These are phyloP conservation scores for Fragum whitleyi DNA, from an alignment of 2,888 invertebrate genomes.

Conservation along the genomic window DNA sequence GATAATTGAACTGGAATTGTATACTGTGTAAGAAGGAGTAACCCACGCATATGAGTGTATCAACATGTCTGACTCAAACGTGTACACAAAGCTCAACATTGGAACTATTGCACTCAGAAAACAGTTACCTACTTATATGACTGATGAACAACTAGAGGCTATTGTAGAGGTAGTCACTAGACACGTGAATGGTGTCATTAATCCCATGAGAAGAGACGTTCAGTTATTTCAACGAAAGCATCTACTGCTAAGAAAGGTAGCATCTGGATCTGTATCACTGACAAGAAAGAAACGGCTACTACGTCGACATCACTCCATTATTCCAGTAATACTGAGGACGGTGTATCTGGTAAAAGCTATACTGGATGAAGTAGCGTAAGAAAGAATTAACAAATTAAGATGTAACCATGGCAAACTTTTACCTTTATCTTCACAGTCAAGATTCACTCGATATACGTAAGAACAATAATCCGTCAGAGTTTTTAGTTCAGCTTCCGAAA, in stretches of 20 bases:
- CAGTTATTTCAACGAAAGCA: constrained; percentile 23
- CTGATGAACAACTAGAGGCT: constrained; percentile 9
- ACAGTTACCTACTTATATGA: constrained; percentile 17
- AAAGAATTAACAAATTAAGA: neutral
- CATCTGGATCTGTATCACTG: constrained; percentile 8
- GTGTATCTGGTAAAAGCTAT: constrained; percentile 2
- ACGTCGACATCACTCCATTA: neutral
- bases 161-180: constrained; percentile 15
- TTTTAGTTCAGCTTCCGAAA: constrained; percentile 39
- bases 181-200: constrained; percentile 17
- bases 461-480: constrained; percentile 39
- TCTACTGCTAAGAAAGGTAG: constrained; percentile 10
- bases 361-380: constrained; percentile 8
- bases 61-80: constrained; percentile 9
- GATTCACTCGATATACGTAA: constrained; percentile 28
- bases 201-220: constrained; percentile 32
- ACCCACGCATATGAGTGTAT: neutral
- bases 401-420: constrained; percentile 26
- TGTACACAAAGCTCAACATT: constrained; percentile 8
- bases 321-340: constrained; percentile 22
- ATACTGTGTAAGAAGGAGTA: constrained; percentile 19
- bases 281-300: constrained; percentile 26
- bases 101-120: constrained; percentile 20
- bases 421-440: constrained; percentile 25
- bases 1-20: constrained; percentile 18